These are phyloP conservation scores for Forbesichthys papilliferus DNA, from an alignment of 2,113 vertebrate genomes.

Conservation along the genomic window DNA sequence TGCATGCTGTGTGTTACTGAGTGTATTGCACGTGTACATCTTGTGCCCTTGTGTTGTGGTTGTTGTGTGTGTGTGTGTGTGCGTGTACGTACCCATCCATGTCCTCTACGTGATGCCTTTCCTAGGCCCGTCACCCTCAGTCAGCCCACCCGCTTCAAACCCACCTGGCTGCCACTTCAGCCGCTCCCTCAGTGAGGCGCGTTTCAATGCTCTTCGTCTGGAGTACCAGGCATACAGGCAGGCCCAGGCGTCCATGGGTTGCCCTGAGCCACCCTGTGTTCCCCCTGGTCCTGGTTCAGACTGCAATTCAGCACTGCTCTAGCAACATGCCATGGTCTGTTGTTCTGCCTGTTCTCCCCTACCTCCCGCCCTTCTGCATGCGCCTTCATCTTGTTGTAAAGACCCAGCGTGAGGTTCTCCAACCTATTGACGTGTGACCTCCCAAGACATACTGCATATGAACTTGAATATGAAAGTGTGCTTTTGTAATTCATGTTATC, in stretches of 20 bases:
- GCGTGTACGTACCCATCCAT: slow-evolving; percentile 58
- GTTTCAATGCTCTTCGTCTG: slow-evolving; percentile 77
- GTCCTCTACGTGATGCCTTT: slow-evolving; percentile 51
- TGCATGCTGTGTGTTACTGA: slow-evolving; percentile 26
- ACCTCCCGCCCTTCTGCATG: slow-evolving; percentile 26
- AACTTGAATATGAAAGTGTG: no score
- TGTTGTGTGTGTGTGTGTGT: slow-evolving; percentile 54
- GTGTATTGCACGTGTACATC: slow-evolving; percentile 47
- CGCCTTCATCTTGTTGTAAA: slow-evolving; percentile 18
- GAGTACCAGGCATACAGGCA: slow-evolving; percentile 77
- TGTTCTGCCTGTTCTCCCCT: slow-evolving; percentile 35
- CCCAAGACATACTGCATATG: no score
- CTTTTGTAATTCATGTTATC: no score
- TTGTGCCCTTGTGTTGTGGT: slow-evolving; percentile 49
- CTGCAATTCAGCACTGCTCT: slow-evolving; percentile 74
- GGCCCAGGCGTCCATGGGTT: slow-evolving; percentile 59
- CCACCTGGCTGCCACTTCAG: slow-evolving; percentile 50
- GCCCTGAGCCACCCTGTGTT: slow-evolving; percentile 49
- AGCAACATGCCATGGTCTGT: slow-evolving; percentile 66
- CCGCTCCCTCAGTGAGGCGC: slow-evolving; percentile 75
- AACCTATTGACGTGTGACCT: not conserved
- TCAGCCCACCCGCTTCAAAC: slow-evolving; percentile 61
- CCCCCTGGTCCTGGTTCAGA: slow-evolving; percentile 60
- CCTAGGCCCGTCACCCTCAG: slow-evolving; percentile 62
- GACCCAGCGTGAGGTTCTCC: not conserved